Evolutionary conservation across 2,113 vertebrate genomes (phyloP).

Genomic region (Pholis gunnellus): DNA sequence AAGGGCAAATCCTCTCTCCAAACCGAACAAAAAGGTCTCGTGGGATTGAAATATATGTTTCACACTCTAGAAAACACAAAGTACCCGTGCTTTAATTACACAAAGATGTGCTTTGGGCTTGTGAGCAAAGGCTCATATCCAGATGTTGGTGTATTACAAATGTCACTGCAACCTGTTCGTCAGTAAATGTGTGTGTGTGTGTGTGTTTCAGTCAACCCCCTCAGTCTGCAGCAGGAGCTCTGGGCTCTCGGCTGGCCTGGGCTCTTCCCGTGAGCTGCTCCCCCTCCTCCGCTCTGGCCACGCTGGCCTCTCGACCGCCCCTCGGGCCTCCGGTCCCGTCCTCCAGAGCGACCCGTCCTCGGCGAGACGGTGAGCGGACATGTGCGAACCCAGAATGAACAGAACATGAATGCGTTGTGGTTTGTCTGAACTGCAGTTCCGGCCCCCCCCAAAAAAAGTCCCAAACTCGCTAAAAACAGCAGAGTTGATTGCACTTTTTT

Average conservation of each 20-base stretch:
- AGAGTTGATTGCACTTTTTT: background rate
- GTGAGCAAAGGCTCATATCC: background rate
- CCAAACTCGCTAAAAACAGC: too few relatives aligned
- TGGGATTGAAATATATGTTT: constrained; percentile 5
- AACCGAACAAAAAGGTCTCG: background rate
- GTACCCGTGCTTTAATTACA: constrained; percentile 1
- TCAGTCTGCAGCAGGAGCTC: constrained; percentile 75
- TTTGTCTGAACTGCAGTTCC: background rate
- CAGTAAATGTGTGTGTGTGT: background rate
- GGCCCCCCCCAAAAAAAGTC: background rate
- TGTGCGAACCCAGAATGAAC: background rate
- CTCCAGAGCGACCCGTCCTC: constrained; percentile 76
- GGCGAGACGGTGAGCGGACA: constrained; percentile 88
- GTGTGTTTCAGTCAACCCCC: constrained; percentile 84
- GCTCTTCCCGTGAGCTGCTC: constrained; percentile 86
- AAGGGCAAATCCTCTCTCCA: background rate
- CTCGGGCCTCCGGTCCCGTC: constrained; percentile 79
- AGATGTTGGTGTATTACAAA: background rate
- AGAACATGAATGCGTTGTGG: background rate
- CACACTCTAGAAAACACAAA: background rate
- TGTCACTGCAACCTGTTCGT: background rate
- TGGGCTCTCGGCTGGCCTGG: constrained; percentile 93
- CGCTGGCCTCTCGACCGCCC: constrained; percentile 84
- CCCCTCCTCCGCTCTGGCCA: constrained; percentile 84
- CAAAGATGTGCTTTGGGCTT: background rate